phyloP scores from a whole-genome alignment of 2,888 invertebrate species.

The Eulithis prunata region DNA sequence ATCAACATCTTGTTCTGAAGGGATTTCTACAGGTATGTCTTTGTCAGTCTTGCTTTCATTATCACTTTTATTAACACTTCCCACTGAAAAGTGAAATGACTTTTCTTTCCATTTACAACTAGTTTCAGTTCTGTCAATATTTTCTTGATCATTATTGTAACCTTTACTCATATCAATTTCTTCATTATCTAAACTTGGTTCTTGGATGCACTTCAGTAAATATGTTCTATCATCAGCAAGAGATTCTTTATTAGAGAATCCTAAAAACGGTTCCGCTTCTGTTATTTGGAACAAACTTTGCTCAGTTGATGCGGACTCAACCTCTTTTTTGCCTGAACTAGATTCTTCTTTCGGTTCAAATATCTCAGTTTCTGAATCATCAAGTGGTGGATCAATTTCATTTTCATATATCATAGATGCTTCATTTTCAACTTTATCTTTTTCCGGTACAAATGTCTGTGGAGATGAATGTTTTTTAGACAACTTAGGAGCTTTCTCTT shows the following conservation, averaged over 20 bases:
- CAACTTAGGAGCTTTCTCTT: constrained; percentile 35
- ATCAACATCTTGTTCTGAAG: constrained; percentile 7
- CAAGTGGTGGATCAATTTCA: constrained; percentile 9
- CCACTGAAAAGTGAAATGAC: neutral
- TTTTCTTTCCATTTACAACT: neutral
- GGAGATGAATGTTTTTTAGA: constrained; percentile 20
- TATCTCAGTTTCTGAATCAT: constrained; percentile 10
- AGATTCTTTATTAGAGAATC: constrained; percentile 48
- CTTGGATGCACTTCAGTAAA: constrained; percentile 20
- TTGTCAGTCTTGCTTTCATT: neutral
- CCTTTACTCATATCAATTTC: neutral
- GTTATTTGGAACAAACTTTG: constrained; percentile 51
- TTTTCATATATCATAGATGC: constrained; percentile 22
- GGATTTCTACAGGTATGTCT: constrained; percentile 1
- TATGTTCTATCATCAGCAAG: constrained; percentile 9
- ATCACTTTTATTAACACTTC: neutral
- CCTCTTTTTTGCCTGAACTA: constrained; percentile 6
- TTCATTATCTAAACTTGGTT: constrained; percentile 5
- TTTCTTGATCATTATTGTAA: neutral
- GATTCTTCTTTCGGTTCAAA: constrained; percentile 7
- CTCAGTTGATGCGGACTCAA: constrained; percentile 30
- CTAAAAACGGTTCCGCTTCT: constrained; percentile 59
- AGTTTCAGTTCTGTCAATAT: neutral
- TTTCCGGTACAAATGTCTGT: neutral
- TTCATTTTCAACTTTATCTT: neutral